Evolutionary conservation across 2,113 vertebrate species (phyloP), one percentile per base, ranked within the genome.

Genomic region (Macquaria ambigua): DNA sequence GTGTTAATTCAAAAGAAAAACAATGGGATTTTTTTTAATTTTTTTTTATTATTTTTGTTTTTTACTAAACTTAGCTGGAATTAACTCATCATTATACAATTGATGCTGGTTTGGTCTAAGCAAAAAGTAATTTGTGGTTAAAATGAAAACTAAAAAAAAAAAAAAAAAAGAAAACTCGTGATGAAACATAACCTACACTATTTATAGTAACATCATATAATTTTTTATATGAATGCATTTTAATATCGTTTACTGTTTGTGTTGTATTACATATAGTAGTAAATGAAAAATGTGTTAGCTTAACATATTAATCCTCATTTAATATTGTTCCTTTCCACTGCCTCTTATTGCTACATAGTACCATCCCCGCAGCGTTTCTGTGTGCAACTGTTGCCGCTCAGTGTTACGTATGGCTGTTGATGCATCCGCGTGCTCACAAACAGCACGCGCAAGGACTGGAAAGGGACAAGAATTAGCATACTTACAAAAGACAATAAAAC

Each of bases 351-450:
- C 31, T 28, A 46, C n/a, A n/a, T 15, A 14, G 55, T n/a, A 25
- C 4, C 8, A 12, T 58, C 20, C n/a, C 68, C 2, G 14, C 50
- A 39, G 16, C 21, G 53, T 15, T 12, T 7, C 21, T 21, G n/a
- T 3, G 74, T 39, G 16, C 77, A 85, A 66, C 78, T 86, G 84
- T 81, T 86, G 84, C 78, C n/a, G 3, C 2, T 56, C 3, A 3
- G 43, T 46, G 48, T 61, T 34, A 34, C 21, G 28, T 64, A 16
- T 55, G 11, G 18, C 39, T 46, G 66, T 59, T 28, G n/a, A n/a
- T n/a, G n/a, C 50, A 41, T 25, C 64, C 39, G 62, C 61, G 52
- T 67, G 77, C 77, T 37, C 25, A 53, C 21, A 0, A 3, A 25
- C 34, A 11, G 50, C 55, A 66, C 52, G 50, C 58, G 50, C 83